A percentile compares a stretch with the other conserved stretches of the same genome.
These are phyloP conservation scores for Tetramorium alpestre DNA, from an alignment of 1,140 invertebrate genomes.

Conservation along the genomic window DNA sequence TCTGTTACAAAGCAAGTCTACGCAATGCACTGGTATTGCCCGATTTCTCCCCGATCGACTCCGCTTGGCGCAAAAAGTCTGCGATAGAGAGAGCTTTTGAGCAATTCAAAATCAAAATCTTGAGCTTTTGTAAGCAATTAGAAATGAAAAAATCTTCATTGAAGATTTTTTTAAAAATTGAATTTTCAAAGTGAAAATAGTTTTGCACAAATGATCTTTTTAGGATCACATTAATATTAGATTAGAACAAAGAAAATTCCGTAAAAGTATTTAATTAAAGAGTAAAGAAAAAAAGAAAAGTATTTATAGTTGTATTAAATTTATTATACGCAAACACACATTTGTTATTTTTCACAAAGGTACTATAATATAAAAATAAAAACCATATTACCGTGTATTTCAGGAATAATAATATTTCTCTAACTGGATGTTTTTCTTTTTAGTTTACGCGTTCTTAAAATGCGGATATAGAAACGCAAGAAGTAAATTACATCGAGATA, in stretches of 20 bases:
- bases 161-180: not conserved
- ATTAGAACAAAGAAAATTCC: not conserved
- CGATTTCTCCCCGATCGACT: not conserved
- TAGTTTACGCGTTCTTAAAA: not conserved
- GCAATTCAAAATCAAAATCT: not conserved
- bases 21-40: not conserved
- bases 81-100: not conserved
- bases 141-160: not conserved
- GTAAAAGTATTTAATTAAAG: not conserved
- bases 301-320: not conserved
- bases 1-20: slow-evolving; percentile 3
- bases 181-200: not conserved
- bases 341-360: not conserved
- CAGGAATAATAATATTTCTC: not conserved
- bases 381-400: not conserved
- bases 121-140: not conserved
- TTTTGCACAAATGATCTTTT: not conserved
- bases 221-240: not conserved
- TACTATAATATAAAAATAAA: too few species aligned
- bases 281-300: not conserved
- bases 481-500: not conserved
- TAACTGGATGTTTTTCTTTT: not conserved
- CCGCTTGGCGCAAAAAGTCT: not conserved
- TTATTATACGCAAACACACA: not conserved
- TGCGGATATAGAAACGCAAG: not conserved